A percentile compares a stretch with the other conserved stretches of the same genome.
Evolutionary conservation across 2,113 vertebrate genomes (phyloP).

Genomic region (Callopanchax toddi): DNA sequence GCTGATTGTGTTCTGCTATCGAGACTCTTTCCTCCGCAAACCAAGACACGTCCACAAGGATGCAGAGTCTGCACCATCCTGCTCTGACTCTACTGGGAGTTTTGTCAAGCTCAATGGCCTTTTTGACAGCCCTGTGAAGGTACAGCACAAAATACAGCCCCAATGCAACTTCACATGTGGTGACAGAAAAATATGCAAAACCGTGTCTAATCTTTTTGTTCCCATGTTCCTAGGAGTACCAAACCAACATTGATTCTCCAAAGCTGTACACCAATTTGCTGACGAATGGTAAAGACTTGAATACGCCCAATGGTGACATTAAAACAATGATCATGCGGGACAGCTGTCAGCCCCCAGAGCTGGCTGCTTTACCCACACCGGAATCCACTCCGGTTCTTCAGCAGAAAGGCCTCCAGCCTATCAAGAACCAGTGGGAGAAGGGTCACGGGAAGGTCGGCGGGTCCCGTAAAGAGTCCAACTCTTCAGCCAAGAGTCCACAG

Average conservation of each 20-base stretch:
- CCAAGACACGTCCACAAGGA: conserved; percentile 93
- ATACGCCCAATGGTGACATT: conserved; percentile 83
- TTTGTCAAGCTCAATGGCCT: conserved; percentile 94
- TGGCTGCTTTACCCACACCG: conserved; percentile 93
- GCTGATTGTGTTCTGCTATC: conserved; percentile 94
- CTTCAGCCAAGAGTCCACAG: conserved; percentile 87
- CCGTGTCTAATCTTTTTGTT: conserved; percentile 25
- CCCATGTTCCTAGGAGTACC: conserved; percentile 82
- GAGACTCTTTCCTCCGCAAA: conserved; percentile 90
- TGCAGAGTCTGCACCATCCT: conserved; percentile 90
- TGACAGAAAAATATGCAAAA: conserved; percentile 14
- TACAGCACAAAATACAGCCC: conserved; percentile 33
- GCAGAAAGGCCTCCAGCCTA: conserved; percentile 91
- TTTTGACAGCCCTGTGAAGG: conserved; percentile 95
- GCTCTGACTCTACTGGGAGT: conserved; percentile 93
- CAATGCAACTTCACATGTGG: conserved; percentile 3
- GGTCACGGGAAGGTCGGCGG: conserved; percentile 82
- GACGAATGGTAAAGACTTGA: conserved; percentile 88
- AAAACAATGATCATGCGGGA: conserved; percentile 90
- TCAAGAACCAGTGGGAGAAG: conserved; percentile 92
- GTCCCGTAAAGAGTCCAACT: conserved; percentile 86
- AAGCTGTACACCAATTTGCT: conserved; percentile 94
- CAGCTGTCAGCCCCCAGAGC: conserved; percentile 89
- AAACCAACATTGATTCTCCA: conserved; percentile 91
- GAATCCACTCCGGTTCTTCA: conserved; percentile 97